phyloP scores from a whole-genome alignment of 2,797 vertebrate species.

The Lindbergichthys nudifrons region DNA sequence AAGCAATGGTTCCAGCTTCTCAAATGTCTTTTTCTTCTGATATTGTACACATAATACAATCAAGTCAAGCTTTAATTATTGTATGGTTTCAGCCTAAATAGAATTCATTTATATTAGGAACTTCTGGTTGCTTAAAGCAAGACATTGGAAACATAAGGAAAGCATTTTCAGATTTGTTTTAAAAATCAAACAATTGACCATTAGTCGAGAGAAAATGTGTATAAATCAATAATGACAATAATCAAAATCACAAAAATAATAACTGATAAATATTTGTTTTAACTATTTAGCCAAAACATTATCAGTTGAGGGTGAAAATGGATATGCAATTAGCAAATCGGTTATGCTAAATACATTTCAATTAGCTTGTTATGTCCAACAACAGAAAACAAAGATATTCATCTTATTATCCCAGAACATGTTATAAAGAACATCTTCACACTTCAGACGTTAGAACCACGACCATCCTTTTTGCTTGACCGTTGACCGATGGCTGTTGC shows the following conservation, averaged over 20 bases:
- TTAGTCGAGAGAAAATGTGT: neutral
- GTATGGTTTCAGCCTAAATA: neutral
- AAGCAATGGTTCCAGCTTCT: neutral
- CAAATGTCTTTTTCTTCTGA: neutral
- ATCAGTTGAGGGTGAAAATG: neutral
- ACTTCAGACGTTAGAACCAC: neutral
- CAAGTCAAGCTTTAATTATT: neutral
- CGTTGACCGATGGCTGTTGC: neutral
- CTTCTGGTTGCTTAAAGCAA: neutral
- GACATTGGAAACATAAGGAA: neutral
- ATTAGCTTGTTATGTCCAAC: neutral
- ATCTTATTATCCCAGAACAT: too few relatives aligned
- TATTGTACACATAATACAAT: too few relatives aligned
- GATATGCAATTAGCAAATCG: neutral
- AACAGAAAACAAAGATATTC: too few relatives aligned
- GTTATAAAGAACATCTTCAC: neutral
- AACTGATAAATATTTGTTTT: neutral
- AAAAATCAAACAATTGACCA: neutral
- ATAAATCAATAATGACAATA: neutral
- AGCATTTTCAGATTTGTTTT: neutral
- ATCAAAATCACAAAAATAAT: neutral
- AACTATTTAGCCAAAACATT: neutral
- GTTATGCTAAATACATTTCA: neutral
- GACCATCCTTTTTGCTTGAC: neutral
- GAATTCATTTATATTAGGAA: neutral